These are phyloP conservation scores for Grallaria varia DNA, from an alignment of 2,113 vertebrate genomes.

Conservation along the genomic window DNA sequence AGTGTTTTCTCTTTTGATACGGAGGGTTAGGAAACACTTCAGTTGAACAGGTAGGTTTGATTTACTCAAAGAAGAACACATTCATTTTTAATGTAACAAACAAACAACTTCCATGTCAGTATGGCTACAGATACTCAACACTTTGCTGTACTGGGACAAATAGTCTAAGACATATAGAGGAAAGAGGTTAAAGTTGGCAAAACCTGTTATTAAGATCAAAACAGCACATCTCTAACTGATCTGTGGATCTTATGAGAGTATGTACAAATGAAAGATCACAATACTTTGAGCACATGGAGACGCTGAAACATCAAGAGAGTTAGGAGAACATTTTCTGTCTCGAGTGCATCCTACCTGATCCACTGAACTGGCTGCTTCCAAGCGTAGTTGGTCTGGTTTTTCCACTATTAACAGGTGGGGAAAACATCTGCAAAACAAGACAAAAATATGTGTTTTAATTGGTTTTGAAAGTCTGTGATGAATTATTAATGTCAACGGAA, in stretches of 20 bases:
- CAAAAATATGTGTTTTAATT: background rate
- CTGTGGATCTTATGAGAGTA: background rate
- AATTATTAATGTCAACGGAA: background rate
- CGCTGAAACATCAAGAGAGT: background rate
- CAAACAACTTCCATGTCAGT: background rate
- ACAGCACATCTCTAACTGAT: background rate
- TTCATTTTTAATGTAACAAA: background rate
- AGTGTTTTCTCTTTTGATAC: background rate
- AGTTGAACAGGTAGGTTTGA: background rate
- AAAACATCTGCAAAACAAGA: slow-evolving; percentile 91
- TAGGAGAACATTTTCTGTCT: background rate
- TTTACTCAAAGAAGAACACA: background rate
- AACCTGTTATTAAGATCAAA: background rate
- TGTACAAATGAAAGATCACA: background rate
- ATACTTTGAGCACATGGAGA: background rate
- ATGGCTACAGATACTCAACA: background rate
- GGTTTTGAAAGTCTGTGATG: background rate
- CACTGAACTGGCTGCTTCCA: slow-evolving; percentile 96
- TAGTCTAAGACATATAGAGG: background rate
- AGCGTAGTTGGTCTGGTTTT: slow-evolving; percentile 96
- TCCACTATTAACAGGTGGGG: slow-evolving; percentile 96
- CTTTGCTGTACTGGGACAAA: background rate
- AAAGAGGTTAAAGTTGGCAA: background rate
- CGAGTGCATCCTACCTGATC: slow-evolving; percentile 86
- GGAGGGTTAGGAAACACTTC: background rate